phyloP scores from a whole-genome alignment of 2,797 vertebrate species.

The Enteromius mattozi region DNA sequence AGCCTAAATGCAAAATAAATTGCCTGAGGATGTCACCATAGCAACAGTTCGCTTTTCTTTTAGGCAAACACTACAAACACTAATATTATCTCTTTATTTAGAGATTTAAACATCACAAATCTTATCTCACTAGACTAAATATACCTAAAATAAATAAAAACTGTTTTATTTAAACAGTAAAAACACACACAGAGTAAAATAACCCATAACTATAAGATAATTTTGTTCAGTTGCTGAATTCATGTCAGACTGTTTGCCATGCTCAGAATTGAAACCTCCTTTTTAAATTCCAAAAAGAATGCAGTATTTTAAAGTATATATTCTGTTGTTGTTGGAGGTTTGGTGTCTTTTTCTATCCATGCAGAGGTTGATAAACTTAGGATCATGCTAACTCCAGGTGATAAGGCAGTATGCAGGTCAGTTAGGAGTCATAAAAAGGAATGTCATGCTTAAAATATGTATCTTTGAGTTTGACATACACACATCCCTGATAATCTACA shows the following conservation, averaged over 20 bases:
- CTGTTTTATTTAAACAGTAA: background rate
- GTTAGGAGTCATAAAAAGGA: constrained; percentile 14
- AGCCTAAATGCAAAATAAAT: background rate
- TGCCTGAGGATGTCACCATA: background rate
- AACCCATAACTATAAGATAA: background rate
- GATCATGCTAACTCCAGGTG: constrained; percentile 21
- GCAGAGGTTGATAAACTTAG: constrained; percentile 10
- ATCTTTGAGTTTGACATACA: constrained; percentile 35
- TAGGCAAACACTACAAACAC: no score
- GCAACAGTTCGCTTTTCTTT: background rate
- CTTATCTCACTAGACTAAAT: background rate
- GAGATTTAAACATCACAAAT: background rate
- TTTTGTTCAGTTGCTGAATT: background rate
- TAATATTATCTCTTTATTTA: background rate
- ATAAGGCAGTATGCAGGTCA: constrained; percentile 36
- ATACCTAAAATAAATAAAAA: background rate
- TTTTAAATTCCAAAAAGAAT: background rate
- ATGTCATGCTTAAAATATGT: constrained; percentile 10
- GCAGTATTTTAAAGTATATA: background rate
- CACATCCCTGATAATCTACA: constrained; percentile 20
- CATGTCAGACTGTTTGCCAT: background rate
- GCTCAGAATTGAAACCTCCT: background rate
- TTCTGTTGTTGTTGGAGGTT: background rate
- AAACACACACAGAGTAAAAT: background rate
- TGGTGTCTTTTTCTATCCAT: background rate